Base-by-base conservation (phyloP, 2,888 invertebrate species). In the Leucophenga montana region DNA sequence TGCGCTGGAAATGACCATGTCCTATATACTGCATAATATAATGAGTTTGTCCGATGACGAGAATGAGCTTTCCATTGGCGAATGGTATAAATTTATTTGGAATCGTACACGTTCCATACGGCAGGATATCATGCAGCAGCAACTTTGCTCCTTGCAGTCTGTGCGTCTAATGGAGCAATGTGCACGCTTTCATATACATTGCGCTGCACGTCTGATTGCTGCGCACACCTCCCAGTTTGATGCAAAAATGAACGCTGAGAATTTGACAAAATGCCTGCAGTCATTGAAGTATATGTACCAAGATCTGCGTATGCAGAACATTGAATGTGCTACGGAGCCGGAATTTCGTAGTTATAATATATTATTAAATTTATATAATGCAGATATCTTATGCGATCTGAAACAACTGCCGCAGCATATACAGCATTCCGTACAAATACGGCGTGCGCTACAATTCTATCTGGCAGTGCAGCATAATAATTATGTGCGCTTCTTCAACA, bases 31-130 rank as follows among this genome's bases (percentile, higher is more conserved):
- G 81, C 93, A 93, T 75, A 93, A 94, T 82, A 93, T 99, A 31
- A 92, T 93, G 77, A 93, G 95, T 81, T 85, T 91, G 0, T 92
- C 92, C 67, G 92, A 93, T 57, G 86, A 88, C 8, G 39, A 39
- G 8, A 8, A 3, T 33, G 39, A 27, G 3, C 2, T 27, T 3
- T 93, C 94, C 78, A 85, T 94, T 11, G 92, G 92, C 0, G 95
- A 96, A 79, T 98, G 98, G 97, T 98, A 95, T 87, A 96, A 98
- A 87, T 99, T 98, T 86, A 91, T 99, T 69, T 99, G 99, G 99
- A 97, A 97, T 88, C 91, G 99, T 73, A 96, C 97, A 0, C 92
- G 99, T 68, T 94, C 97, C 20, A 97, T 99, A 68, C 92, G 99
- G 46, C 99, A 99, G 90, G 99, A 99, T 85, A 96, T 99, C 67